Evolutionary conservation across 2,888 invertebrate species (phyloP), one percentile per base, ranked within the genome.

Genomic region (Drosophila paranaensis): DNA sequence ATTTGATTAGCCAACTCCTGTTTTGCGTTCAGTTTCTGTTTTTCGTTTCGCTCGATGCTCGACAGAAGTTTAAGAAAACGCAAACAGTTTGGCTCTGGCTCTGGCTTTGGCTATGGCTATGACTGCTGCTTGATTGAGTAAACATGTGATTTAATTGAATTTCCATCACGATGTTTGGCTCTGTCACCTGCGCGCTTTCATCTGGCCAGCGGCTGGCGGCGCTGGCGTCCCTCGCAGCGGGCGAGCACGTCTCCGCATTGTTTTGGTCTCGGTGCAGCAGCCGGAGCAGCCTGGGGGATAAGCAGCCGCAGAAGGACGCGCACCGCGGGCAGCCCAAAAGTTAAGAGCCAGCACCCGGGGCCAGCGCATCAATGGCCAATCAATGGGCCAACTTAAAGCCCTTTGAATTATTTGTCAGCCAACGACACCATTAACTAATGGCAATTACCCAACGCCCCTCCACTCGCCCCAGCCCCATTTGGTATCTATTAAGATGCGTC

Each of bases 121-220:
- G 30, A 16, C 11, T 50, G 16, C 33, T 50, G 50, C 33, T 16
- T 53, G 51, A 56, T n/a, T 40, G 30, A 51, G 72, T 35, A 43
- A 35, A 46, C 43, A 50, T 58, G 50, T 65, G 54, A 65, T 65
- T 65, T 73, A 60, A 55, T 73, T 72, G 48, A 50, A 60, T 55
- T 73, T 58, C 71, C 35, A 37, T 37, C 37, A 37, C 37, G 51
- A 35, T 37, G 35, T 37, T 53, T 35, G 35, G 48, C 51, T 37
- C 51, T 37, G 51, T 53, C 51, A 53, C 51, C 51, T 53, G 51
- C 35, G 35, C 35, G 11, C 13, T 13, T 45, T 13, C 45, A 25
- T 13, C 20, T 25, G 43, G 43, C 27, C 27, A 27, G 27, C 27
- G 27, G 27, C 27, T 3, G 27, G 27, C 27, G 27, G 2, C 27